Percentiles rank a stretch among this genome's conserved stretches.
These are phyloP conservation scores for Ctenomys sociabilis DNA, from an alignment of 2,113 vertebrate species.

Conservation along the genomic window DNA sequence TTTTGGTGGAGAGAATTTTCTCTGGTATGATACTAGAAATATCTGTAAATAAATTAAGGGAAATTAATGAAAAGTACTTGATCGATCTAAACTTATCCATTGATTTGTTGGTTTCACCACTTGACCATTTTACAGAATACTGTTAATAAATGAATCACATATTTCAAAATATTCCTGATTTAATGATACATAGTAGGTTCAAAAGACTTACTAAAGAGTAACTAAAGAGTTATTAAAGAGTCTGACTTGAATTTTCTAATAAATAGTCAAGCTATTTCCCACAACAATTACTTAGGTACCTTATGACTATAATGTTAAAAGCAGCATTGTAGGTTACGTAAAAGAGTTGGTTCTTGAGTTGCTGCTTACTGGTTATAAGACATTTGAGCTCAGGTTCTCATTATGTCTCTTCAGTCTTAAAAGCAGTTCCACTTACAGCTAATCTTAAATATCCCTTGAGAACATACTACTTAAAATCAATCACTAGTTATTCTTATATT, in stretches of 20 bases:
- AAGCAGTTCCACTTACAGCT: background rate
- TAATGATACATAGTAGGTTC: background rate
- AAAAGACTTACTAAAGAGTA: no score
- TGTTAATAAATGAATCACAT: background rate
- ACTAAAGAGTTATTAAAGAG: no score
- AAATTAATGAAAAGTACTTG: background rate
- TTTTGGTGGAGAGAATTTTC: background rate
- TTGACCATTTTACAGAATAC: conserved; percentile 14
- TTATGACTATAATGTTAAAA: background rate
- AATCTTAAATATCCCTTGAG: background rate
- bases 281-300: background rate
- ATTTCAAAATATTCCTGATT: background rate
- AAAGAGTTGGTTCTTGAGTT: background rate
- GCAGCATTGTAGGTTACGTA: background rate
- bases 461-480: background rate
- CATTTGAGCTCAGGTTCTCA: background rate
- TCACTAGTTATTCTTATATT: background rate
- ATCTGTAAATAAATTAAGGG: background rate
- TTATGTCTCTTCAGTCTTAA: background rate
- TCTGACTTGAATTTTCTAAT: background rate
- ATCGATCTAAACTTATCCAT: background rate
- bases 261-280: background rate
- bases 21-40: background rate
- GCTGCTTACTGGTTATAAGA: background rate
- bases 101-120: background rate